Conservation (phyloP, 2,113 vertebrate species). For the Steatornis caripensis region DNA sequence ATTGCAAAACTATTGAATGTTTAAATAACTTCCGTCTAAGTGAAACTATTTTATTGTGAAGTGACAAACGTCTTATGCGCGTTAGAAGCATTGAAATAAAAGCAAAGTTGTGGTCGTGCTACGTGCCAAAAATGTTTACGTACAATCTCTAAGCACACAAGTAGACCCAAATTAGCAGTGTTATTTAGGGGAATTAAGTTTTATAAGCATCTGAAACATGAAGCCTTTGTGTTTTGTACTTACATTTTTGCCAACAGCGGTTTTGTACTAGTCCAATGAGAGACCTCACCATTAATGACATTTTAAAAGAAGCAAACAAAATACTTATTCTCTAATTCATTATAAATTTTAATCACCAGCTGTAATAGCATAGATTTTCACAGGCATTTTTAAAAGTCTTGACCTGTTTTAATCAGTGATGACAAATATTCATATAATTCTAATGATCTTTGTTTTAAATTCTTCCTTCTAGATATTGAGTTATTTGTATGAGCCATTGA, state of each 20-base stretch:
- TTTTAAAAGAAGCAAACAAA: constrained; percentile 21
- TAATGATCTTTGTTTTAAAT: not conserved
- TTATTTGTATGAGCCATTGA: not conserved
- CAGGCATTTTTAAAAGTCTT: not conserved
- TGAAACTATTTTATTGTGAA: not conserved
- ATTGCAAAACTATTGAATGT: not conserved
- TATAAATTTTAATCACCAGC: not conserved
- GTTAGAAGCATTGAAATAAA: not conserved
- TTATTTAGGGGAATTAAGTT: not conserved
- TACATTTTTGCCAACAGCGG: not conserved
- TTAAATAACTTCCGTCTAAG: not conserved
- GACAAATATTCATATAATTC: not conserved
- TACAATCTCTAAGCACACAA: not conserved
- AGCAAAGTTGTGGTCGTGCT: not conserved
- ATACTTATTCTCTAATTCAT: constrained; percentile 1
- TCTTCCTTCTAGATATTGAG: not conserved
- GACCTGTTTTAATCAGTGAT: not conserved
- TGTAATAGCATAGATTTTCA: not conserved
- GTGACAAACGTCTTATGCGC: not conserved
- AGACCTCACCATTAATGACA: not conserved
- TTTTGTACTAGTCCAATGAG: not conserved
- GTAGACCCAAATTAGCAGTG: not conserved
- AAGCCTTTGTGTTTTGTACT: not conserved
- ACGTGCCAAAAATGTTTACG: not conserved
- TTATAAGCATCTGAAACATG: constrained; percentile 41